phyloP scores from a whole-genome alignment of 1,140 invertebrate genomes.

The Tetranychus cinnabarinus region DNA sequence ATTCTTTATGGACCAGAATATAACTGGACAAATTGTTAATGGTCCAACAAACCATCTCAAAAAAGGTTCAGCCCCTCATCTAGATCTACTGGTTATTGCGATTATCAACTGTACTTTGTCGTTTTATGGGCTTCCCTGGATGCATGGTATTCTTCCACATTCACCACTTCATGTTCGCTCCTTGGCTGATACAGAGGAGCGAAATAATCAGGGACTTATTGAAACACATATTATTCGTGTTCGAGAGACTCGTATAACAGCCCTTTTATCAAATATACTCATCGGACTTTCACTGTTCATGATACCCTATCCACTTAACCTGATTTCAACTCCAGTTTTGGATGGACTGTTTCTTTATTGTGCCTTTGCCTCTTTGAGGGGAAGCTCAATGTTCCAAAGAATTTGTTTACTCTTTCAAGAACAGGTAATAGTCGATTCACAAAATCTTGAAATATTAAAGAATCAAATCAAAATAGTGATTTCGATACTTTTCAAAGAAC shows the following conservation, averaged over 20 bases:
- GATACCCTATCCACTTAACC: conserved; percentile 30
- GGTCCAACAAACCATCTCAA: conserved; percentile 23
- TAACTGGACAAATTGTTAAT: conserved; percentile 28
- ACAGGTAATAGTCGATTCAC: conserved; percentile 21
- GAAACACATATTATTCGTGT: conserved; percentile 29
- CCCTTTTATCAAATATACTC: conserved; percentile 32
- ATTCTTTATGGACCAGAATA: conserved; percentile 32
- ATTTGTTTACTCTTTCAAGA: conserved; percentile 36
- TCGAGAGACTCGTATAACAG: conserved; percentile 34
- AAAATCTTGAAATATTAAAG: background rate
- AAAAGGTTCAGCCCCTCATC: conserved; percentile 12
- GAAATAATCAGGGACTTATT: conserved; percentile 17
- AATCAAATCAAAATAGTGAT: too few species aligned
- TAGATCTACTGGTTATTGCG: conserved; percentile 11
- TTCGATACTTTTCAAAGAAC: too few species aligned
- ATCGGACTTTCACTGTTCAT: conserved; percentile 35
- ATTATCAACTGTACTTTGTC: conserved; percentile 14
- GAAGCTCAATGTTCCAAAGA: conserved; percentile 39
- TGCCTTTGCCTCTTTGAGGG: conserved; percentile 34
- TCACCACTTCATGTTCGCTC: conserved; percentile 8
- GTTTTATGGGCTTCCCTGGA: conserved; percentile 8
- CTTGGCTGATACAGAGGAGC: conserved; percentile 7
- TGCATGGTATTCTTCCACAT: conserved; percentile 10
- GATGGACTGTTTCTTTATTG: conserved; percentile 39
- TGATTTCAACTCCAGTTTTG: conserved; percentile 35